Evolutionary conservation across 2,888 invertebrate genomes (phyloP).

Genomic region (Syrphus vitripennis): DNA sequence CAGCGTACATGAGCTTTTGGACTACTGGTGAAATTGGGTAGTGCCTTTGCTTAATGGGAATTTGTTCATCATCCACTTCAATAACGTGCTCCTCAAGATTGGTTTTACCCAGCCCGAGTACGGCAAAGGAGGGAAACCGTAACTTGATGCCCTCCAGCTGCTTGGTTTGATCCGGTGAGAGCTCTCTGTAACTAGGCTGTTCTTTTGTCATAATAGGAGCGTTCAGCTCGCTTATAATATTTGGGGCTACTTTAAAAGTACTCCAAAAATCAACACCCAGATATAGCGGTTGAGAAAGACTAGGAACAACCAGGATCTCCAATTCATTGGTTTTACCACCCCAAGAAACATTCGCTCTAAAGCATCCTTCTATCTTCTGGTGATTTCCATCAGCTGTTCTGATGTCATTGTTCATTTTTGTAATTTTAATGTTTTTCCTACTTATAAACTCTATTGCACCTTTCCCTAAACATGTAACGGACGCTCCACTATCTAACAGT

Average conservation of each 20-base stretch:
- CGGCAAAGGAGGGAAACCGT: background rate
- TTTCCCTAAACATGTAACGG: background rate
- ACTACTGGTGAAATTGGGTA: conserved; percentile 16
- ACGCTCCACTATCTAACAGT: conserved; percentile 1
- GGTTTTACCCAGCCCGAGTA: background rate
- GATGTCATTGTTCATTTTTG: background rate
- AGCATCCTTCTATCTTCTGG: background rate
- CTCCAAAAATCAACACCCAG: background rate
- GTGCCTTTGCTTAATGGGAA: background rate
- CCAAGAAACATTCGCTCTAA: background rate
- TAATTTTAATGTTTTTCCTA: background rate
- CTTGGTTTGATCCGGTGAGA: background rate
- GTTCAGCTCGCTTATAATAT: background rate
- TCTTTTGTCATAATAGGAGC: background rate
- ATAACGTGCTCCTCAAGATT: background rate
- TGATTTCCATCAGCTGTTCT: background rate
- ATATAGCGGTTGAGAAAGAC: background rate
- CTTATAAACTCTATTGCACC: background rate
- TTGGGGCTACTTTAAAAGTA: background rate
- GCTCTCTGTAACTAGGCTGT: background rate
- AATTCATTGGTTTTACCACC: background rate
- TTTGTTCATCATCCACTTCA: background rate
- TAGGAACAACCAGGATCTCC: background rate
- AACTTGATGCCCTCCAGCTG: background rate
- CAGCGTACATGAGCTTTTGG: conserved; percentile 12